Conservation (phyloP, 2,888 invertebrate genomes). For the Synergus laeviventris region DNA sequence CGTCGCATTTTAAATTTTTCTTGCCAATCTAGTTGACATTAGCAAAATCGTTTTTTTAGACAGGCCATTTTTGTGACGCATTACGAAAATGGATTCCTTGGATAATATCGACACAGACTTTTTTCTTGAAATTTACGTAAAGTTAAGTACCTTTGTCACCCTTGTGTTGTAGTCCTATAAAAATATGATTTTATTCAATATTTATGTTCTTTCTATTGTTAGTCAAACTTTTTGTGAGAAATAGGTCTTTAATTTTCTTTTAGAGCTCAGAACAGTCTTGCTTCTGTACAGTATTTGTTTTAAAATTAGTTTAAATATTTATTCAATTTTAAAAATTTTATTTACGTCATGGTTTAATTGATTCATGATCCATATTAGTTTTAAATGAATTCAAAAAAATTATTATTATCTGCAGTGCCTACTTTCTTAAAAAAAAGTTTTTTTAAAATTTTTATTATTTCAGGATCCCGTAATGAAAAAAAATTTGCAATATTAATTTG, state of each 20-base stretch:
- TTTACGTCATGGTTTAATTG: too few relatives aligned
- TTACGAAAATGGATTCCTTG: conserved; percentile 64
- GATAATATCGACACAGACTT: conserved; percentile 69
- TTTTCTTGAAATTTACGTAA: conserved; percentile 66
- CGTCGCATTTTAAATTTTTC: background rate
- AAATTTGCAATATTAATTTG: background rate
- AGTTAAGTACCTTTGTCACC: conserved; percentile 67
- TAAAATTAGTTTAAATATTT: too few relatives aligned
- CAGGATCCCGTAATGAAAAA: background rate
- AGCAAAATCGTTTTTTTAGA: background rate
- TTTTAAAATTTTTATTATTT: too few relatives aligned
- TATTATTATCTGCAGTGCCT: background rate
- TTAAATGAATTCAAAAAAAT: background rate
- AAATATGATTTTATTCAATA: background rate
- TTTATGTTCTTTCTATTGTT: background rate
- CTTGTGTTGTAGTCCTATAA: background rate
- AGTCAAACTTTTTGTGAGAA: too few relatives aligned
- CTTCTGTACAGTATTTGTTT: too few relatives aligned
- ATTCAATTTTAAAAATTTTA: too few relatives aligned
- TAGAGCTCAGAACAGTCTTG: too few relatives aligned
- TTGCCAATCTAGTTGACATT: background rate
- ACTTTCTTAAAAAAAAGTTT: too few relatives aligned
- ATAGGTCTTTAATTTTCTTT: too few relatives aligned
- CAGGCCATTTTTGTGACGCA: background rate
- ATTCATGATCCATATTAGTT: background rate